Evolutionary conservation across 2,888 invertebrate genomes (phyloP).

Genomic region (Euplexia lucipara): DNA sequence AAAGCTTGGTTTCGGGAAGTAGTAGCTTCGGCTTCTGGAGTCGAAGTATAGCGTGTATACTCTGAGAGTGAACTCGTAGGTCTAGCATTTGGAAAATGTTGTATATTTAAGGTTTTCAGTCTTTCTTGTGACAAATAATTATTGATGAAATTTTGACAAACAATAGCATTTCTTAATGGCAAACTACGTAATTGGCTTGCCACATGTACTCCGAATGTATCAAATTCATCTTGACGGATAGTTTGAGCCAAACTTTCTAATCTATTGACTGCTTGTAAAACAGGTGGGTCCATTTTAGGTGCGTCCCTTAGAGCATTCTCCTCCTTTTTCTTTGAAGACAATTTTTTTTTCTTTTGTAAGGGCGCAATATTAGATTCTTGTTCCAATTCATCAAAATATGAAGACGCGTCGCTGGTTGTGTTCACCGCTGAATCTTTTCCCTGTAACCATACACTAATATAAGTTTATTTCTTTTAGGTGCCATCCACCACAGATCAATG

Average conservation of each 20-base stretch:
- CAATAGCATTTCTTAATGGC: constrained; percentile 61
- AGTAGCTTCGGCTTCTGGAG: constrained; percentile 60
- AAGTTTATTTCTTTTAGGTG: constrained; percentile 66
- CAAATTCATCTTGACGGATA: constrained; percentile 66
- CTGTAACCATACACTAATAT: constrained; percentile 59
- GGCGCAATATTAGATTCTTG: constrained; percentile 62
- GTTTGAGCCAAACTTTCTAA: constrained; percentile 56
- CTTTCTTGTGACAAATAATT: constrained; percentile 62
- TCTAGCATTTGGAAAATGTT: constrained; percentile 60
- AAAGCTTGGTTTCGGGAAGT: constrained; percentile 63
- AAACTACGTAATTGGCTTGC: constrained; percentile 67
- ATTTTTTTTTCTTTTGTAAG: constrained; percentile 60
- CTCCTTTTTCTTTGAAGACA: constrained; percentile 63
- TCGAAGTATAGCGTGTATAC: constrained; percentile 58
- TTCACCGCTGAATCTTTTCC: constrained; percentile 59
- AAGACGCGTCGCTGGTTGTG: constrained; percentile 62
- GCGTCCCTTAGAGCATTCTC: constrained; percentile 57
- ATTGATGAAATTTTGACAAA: constrained; percentile 67
- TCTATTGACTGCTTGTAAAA: constrained; percentile 61
- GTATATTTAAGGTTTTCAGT: constrained; percentile 60
- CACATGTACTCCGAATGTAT: constrained; percentile 65
- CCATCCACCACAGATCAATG: constrained; percentile 64
- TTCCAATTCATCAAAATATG: constrained; percentile 65
- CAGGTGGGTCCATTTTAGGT: constrained; percentile 61
- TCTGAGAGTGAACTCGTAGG: constrained; percentile 60